Evolutionary conservation across 2,113 vertebrate genomes (phyloP).

Genomic region (Prunella fulvescens): DNA sequence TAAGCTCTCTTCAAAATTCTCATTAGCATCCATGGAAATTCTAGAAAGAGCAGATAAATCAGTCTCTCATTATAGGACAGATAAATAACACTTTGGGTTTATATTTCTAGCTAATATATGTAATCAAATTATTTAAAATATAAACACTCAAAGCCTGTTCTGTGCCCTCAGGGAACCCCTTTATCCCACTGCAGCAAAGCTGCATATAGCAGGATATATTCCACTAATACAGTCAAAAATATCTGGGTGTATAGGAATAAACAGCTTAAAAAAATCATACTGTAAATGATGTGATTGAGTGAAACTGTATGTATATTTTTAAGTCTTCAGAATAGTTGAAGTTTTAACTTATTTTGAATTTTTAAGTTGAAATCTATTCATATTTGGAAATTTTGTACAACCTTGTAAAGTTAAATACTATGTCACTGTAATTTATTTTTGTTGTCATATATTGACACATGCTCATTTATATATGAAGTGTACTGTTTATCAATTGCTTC

Average conservation of each 20-base stretch:
- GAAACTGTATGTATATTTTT: slow-evolving; percentile 66
- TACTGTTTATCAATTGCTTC: slow-evolving; percentile 75
- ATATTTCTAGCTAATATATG: slow-evolving; percentile 11
- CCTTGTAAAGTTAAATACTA: slow-evolving; percentile 72
- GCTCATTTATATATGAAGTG: slow-evolving; percentile 75
- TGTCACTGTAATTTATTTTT: slow-evolving; percentile 74
- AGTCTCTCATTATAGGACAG: not conserved
- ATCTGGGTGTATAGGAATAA: slow-evolving; percentile 52
- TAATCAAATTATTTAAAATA: slow-evolving; percentile 24
- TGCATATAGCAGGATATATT: slow-evolving; percentile 51
- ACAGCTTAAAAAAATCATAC: slow-evolving; percentile 48
- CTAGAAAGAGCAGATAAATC: slow-evolving; percentile 4
- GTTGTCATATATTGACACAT: slow-evolving; percentile 71
- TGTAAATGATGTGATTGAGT: slow-evolving; percentile 59
- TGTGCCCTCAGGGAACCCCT: slow-evolving; percentile 69
- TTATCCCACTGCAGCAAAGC: slow-evolving; percentile 41
- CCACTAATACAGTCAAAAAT: slow-evolving; percentile 42
- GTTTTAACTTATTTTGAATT: slow-evolving; percentile 73
- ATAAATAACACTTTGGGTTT: slow-evolving; percentile 8
- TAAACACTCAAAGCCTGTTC: slow-evolving; percentile 56
- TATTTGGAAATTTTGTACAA: slow-evolving; percentile 73
- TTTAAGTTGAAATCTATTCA: slow-evolving; percentile 70
- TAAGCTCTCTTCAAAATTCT: slow-evolving; percentile 1
- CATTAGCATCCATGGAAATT: not conserved
- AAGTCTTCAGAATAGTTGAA: slow-evolving; percentile 61